These are phyloP conservation scores for Bilobella aurantiaca DNA, from an alignment of 1,140 invertebrate genomes.

Conservation along the genomic window DNA sequence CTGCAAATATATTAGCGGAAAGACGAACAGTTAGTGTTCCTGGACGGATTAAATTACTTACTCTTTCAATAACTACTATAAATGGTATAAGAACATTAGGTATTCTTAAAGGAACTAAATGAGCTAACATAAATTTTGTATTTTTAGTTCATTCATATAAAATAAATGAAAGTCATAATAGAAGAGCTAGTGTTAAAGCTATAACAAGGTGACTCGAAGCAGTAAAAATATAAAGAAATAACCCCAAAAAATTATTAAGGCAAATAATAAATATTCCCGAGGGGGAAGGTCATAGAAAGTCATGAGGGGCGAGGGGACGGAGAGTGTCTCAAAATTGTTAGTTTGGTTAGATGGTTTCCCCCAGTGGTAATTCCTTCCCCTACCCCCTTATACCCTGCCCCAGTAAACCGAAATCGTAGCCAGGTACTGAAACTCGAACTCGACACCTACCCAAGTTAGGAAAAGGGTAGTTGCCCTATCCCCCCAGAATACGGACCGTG, in stretches of 20 bases:
- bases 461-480: no score
- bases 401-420: no score
- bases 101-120: slow-evolving; percentile 51
- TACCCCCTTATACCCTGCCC: no score
- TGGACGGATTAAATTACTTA: slow-evolving; percentile 48
- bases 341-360: no score
- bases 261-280: slow-evolving; percentile 42
- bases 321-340: no score
- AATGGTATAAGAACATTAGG: slow-evolving; percentile 46
- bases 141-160: slow-evolving; percentile 40
- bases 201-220: slow-evolving; percentile 48
- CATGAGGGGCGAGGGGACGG: no score
- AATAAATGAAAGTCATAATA: slow-evolving; percentile 52
- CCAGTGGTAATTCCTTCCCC: no score
- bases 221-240: slow-evolving; percentile 58
- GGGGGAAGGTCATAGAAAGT: no score
- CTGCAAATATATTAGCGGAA: slow-evolving; percentile 58
- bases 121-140: slow-evolving; percentile 47
- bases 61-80: slow-evolving; percentile 41
- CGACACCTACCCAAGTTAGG: no score
- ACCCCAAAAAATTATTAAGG: slow-evolving; percentile 52
- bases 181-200: slow-evolving; percentile 46
- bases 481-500: no score
- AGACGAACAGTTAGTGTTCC: slow-evolving; percentile 52
- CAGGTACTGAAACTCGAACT: no score